Evolutionary conservation across 2,113 vertebrate genomes (phyloP), one percentile per base, ranked within the genome.

Genomic region (Melanostigma gelatinosum): DNA sequence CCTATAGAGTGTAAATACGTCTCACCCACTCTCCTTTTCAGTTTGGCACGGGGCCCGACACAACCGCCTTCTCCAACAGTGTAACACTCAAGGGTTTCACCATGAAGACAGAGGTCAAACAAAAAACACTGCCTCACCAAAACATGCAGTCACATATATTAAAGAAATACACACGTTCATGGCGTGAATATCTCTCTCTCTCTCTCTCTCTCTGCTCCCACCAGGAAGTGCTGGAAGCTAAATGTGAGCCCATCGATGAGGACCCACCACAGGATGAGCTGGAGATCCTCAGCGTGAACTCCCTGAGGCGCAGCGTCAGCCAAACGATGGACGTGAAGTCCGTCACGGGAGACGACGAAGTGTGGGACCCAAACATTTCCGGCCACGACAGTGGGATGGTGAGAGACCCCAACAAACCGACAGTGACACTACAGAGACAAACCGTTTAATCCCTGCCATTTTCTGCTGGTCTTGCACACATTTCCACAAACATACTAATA

Each of bases 61-160:
- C 95, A 0, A 95, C 95, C 0, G 96, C 96, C 69, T 95, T 97
- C 80, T 96, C 96, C 34, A 96, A 94, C 95, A 97, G 86, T 0
- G 96, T 99, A 63, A 99, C 97, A 4, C 96, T 99, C 46, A 99
- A 98, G 90, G 96, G 96, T 80, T 99, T 97, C 93, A 97, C 95
- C 6, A 94, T 94, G 93, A 96, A 96, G 89, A 90, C 94, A 1
- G 98, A 99, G 97, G 98, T 99, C n/a, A 95, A 85, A 84, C 52
- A 20, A 12, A 24, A 24, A 54, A 46, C 13, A 46, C 8, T 52
- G 0, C 40, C 6, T 1, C 18, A 44, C 9, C 1, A 48, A 48
- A 48, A 20, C 61, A 38, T 6, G 60, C 6, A 6, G 22, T 64
- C 8, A 9, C 22, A 60, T 3, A 74, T 22, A 58, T 9, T 9